A percentile compares a stretch with the other conserved stretches of the same genome.
Conservation (phyloP, 2,113 vertebrate species). For the Saccopteryx bilineata region DNA sequence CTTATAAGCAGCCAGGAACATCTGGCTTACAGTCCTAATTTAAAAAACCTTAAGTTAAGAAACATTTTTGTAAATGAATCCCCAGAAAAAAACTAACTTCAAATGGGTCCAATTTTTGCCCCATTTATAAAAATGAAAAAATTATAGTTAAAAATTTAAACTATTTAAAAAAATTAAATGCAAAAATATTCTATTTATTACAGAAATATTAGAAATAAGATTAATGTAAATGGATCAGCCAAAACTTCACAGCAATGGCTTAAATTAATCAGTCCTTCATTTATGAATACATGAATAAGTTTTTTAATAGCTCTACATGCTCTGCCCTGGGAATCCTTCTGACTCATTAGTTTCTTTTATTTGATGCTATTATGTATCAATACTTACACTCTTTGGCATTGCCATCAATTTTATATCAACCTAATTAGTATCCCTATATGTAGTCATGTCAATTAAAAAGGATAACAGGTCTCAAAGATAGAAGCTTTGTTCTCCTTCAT, state of each 20-base stretch:
- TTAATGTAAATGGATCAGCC: conserved; percentile 71
- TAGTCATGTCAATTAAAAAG: conserved; percentile 75
- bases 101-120: conserved; percentile 32
- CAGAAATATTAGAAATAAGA: conserved; percentile 65
- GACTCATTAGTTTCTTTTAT: conserved; percentile 73
- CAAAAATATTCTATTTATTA: conserved; percentile 28
- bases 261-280: conserved; percentile 76
- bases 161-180: conserved; percentile 48
- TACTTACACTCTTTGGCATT: conserved; percentile 72
- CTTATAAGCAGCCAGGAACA: conserved; percentile 77
- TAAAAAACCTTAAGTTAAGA: conserved; percentile 31
- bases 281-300: conserved; percentile 62
- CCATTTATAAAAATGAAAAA: conserved; percentile 18
- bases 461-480: conserved; percentile 58
- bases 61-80: background rate
- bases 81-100: conserved; percentile 41
- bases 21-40: conserved; percentile 80
- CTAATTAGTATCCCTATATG: conserved; percentile 70
- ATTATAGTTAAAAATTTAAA: conserved; percentile 40
- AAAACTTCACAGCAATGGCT: conserved; percentile 81
- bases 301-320: conserved; percentile 66
- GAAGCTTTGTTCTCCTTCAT: conserved; percentile 67
- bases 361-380: conserved; percentile 72
- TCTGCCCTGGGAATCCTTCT: conserved; percentile 68
- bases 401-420: conserved; percentile 71